These are phyloP conservation scores for Acleris emargana DNA, from an alignment of 2,888 invertebrate species.

Conservation along the genomic window DNA sequence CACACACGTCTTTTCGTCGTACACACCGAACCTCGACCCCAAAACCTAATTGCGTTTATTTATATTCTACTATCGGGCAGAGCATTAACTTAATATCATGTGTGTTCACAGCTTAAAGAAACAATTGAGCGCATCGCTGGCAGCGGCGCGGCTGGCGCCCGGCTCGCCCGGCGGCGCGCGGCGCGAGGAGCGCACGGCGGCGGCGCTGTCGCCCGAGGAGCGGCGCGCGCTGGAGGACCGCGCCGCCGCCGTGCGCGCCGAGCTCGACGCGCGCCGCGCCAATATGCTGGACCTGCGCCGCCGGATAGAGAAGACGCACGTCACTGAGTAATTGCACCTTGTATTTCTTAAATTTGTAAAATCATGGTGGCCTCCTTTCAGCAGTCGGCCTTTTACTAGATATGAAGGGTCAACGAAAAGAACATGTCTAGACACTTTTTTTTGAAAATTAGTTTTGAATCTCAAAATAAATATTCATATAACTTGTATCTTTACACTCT, in stretches of 20 bases:
- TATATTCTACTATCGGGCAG: neutral
- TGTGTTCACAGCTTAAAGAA: conserved; percentile 82
- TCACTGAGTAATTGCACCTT: conserved; percentile 89
- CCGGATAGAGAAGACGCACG: conserved; percentile 91
- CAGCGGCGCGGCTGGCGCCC: conserved; percentile 77
- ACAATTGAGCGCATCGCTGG: conserved; percentile 86
- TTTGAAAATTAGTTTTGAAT: too few species aligned
- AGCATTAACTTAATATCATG: neutral
- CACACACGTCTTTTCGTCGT: too few species aligned
- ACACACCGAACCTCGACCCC: too few species aligned
- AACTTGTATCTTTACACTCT: too few species aligned
- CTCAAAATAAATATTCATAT: too few species aligned
- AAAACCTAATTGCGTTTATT: too few species aligned
- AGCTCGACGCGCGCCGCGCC: conserved; percentile 90
- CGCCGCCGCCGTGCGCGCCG: conserved; percentile 79
- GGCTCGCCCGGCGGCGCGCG: conserved; percentile 51
- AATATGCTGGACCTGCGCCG: conserved; percentile 92
- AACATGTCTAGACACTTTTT: too few species aligned
- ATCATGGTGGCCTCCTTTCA: too few species aligned
- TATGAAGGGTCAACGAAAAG: too few species aligned
- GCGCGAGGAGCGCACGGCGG: conserved; percentile 63
- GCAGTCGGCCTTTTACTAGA: too few species aligned
- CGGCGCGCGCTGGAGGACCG: conserved; percentile 83
- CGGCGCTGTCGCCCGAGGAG: conserved; percentile 78
- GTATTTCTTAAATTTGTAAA: neutral